A percentile compares a stretch with the other conserved stretches of the same genome.
phyloP scores from a whole-genome alignment of 2,113 vertebrate genomes.

The Neofelis nebulosa region DNA sequence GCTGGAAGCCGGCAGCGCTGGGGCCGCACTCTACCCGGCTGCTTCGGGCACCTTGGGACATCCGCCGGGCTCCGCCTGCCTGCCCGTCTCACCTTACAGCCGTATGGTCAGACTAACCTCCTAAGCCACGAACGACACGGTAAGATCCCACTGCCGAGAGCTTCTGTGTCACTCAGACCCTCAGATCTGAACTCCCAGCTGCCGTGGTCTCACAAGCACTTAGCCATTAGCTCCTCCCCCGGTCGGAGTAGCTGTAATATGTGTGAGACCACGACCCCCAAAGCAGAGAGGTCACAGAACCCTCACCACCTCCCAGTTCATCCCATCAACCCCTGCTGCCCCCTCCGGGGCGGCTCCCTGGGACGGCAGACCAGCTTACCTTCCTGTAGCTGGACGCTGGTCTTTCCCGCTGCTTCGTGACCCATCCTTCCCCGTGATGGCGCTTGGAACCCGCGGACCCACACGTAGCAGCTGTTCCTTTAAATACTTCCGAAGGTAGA shows the following conservation, averaged over 20 bases:
- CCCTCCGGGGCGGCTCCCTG: neutral
- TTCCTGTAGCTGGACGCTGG: neutral
- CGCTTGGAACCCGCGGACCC: accelerated
- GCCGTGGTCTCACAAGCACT: neutral
- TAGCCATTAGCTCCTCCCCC: neutral
- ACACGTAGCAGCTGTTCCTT: neutral
- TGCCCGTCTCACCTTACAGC: neutral
- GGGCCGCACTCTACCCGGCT: neutral
- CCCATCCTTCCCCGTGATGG: accelerated
- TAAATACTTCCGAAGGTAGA: neutral
- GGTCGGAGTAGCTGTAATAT: too few relatives aligned
- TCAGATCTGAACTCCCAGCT: neutral
- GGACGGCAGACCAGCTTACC: too few relatives aligned
- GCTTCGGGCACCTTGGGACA: neutral
- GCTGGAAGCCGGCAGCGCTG: too few relatives aligned
- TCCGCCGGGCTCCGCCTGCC: neutral
- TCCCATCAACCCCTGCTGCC: too few relatives aligned
- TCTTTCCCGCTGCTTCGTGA: accelerated
- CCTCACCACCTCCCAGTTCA: neutral
- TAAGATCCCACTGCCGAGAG: neutral
- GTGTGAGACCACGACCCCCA: too few relatives aligned
- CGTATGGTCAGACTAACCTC: neutral
- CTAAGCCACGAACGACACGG: neutral
- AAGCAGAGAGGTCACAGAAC: neutral
- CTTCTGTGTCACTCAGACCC: neutral